phyloP scores from a whole-genome alignment of 2,797 vertebrate species.

The Miichthys miiuy region DNA sequence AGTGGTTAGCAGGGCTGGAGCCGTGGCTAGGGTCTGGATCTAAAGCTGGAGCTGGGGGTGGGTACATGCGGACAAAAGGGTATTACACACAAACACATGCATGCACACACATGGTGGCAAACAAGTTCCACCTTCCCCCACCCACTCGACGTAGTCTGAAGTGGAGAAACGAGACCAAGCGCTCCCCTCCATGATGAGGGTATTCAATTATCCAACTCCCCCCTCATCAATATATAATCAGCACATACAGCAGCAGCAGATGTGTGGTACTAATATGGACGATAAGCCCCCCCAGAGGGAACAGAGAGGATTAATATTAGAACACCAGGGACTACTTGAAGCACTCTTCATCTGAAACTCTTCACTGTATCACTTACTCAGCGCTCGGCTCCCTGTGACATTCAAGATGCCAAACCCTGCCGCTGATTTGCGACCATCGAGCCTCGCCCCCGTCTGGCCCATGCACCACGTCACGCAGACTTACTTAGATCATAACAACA shows the following conservation, averaged over 20 bases:
- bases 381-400: constrained; percentile 29
- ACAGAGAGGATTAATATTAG: constrained; percentile 69
- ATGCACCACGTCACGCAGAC: constrained; percentile 32
- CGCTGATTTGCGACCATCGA: constrained; percentile 34
- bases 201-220: constrained; percentile 71
- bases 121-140: constrained; percentile 47
- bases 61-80: constrained; percentile 61
- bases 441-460: constrained; percentile 48
- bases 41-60: constrained; percentile 56
- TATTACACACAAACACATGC: constrained; percentile 47
- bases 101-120: constrained; percentile 25
- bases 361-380: constrained; percentile 56
- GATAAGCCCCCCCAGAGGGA: constrained; percentile 67
- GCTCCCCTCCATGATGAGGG: constrained; percentile 49
- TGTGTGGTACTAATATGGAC: constrained; percentile 73
- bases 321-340: constrained; percentile 67
- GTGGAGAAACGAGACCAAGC: constrained; percentile 68
- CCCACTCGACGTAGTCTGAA: constrained; percentile 71
- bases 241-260: constrained; percentile 71
- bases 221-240: constrained; percentile 82
- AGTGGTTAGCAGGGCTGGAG: constrained; percentile 78
- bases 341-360: constrained; percentile 56
- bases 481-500: constrained; percentile 57
- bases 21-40: constrained; percentile 60
- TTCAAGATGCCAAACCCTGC: constrained; percentile 40